Evolutionary conservation across 2,797 vertebrate species (phyloP), one percentile per base, ranked within the genome.

Genomic region (Helostoma temminkii): DNA sequence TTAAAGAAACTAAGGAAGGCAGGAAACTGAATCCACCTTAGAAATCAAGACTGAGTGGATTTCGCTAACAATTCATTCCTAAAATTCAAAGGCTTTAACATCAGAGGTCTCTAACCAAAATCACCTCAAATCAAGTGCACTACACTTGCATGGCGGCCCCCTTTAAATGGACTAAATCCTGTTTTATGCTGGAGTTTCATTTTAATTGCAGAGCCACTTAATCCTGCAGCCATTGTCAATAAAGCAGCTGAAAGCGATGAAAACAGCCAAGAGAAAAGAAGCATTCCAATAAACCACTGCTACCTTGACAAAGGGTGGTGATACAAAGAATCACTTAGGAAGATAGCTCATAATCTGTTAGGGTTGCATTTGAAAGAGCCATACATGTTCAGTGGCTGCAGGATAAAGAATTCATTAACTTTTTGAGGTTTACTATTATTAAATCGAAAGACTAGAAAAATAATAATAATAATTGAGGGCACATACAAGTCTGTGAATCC

Each of bases 141-240:
- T 36, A 43, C 19, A 62, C 32, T 36, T 16, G 48, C 49, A 42
- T 4, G 49, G 60, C 30, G 60, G 59, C 65, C 28, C 56, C 48
- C 47, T 74, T 58, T 67, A 57, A 72, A 69, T 42, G 43, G 46
- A 66, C 49, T 63, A 28, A 81, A 81, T 77, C 76, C 47, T 36
- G 57, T 80, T 82, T 83, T 57, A 80, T 10, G 19, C 22, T 69
- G 62, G 52, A 78, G 76, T 83, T 80, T 81, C 37, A 37, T 56
- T 79, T 83, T 84, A 84, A 87, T 81, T 85, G 69, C 61, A 32
- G 21, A 52, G 65, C 43, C 58, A 69, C 64, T 71, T 80, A 80
- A 85, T 81, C 82, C 66, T 71, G 58, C 50, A 72, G 76, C 59
- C 28, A 52, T 61, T 82, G 77, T 75, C 75, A 80, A 80, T 70